A percentile compares a stretch with the other conserved stretches of the same genome.
phyloP scores from a whole-genome alignment of 2,113 vertebrate genomes.

The Pan troglodytes region NHGRI_mPanTro3-v2.1_pri NC_072404.2:100910501-100911000 shows the following conservation, averaged over 20 bases:
- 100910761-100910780: background rate
- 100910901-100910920: background rate
- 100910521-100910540: background rate
- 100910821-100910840: background rate
- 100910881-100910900: background rate
- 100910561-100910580: background rate
- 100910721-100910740: background rate
- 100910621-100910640: background rate
- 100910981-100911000: background rate
- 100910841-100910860: background rate
- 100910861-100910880: background rate
- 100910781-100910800: background rate
- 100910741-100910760: background rate
- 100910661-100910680: background rate
- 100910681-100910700: background rate
- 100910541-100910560: background rate
- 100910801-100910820: background rate
- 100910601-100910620: background rate
- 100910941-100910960: background rate
- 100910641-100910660: background rate
- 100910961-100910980: background rate
- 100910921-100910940: background rate
- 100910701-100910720: background rate
- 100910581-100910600: background rate
- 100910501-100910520: background rate